Base-by-base conservation (phyloP, 2,113 vertebrate species). In the Eubucco bourcierii region DNA sequence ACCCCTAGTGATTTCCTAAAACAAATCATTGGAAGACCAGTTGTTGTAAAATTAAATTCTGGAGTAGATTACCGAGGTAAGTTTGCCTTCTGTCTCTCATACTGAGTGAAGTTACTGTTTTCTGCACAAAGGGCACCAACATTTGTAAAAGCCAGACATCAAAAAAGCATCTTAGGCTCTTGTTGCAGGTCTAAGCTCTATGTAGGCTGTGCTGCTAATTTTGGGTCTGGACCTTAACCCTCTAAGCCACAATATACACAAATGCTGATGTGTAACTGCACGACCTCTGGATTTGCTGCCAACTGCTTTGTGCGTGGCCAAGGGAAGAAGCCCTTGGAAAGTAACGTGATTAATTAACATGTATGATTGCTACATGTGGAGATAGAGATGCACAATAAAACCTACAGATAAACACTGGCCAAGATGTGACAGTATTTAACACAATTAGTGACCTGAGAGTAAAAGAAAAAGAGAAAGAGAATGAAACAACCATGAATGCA, bases 1-100 rank as follows among this genome's bases (percentile, higher is more conserved):
- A 99, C 99, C 14, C 99, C 99, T 9, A 99, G 99, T 93, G 99
- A 99, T 97, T 99, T 99, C 87, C 96, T 99, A 90, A 99, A 99
- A 97, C 99, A 99, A 97, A 99, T 99, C 72, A 99, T 99, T n/a
- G 99, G 99, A 61, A 98, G 99, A 88, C 99, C 99, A 27, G 99
- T 99, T 88, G 99, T 99, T 28, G 99, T 99, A 60, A 99, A 99
- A 91, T 97, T 99, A 80, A 99, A 99, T 97, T 99, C 99, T 63
- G 99, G 99, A 56, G 99, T 99, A 61, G 99, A 99, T 98, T 99
- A 99, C 96, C 98, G 99, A 99, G 99, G 99, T 99, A 97, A 94
- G 89, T 44, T 95, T 60, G 91, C 79, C 6, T 23, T 73, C 77
- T 75, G 77, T 44, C 34, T 90, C 53, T 21, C n/a, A 16, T 28